A percentile compares a stretch with the other conserved stretches of the same genome.
Conservation (phyloP, 2,888 invertebrate genomes). For the Ormia ochracea region DNA sequence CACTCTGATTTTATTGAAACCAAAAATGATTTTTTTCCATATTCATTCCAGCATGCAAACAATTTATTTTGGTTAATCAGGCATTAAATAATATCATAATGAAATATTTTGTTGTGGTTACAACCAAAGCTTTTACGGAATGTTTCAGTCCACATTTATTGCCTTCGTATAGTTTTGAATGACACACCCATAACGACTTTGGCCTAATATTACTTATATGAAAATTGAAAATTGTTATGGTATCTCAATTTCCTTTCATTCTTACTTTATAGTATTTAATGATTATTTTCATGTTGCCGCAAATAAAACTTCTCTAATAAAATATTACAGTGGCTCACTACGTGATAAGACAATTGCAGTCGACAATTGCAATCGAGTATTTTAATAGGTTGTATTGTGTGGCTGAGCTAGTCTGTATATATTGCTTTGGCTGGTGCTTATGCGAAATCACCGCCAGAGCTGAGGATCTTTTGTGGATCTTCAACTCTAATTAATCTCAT, state of each 20-base stretch:
- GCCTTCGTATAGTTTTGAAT: not conserved
- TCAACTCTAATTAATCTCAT: too few relatives aligned
- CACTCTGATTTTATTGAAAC: not conserved
- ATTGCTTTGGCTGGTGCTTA: too few relatives aligned
- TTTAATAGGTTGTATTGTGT: too few relatives aligned
- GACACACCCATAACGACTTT: not conserved
- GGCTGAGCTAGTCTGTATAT: too few relatives aligned
- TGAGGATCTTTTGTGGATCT: too few relatives aligned
- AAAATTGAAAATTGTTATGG: not conserved
- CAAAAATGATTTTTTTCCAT: not conserved
- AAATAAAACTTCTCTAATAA: not conserved
- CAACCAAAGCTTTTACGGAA: not conserved
- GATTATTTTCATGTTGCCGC: not conserved
- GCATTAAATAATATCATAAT: conserved; percentile 43
- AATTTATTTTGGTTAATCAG: conserved; percentile 58
- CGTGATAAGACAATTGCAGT: not conserved
- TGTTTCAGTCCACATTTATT: conserved; percentile 12
- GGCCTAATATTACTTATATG: not conserved
- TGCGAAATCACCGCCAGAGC: too few relatives aligned
- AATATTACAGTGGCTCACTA: not conserved
- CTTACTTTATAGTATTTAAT: not conserved
- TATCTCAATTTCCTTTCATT: conserved; percentile 10
- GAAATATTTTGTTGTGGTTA: not conserved
- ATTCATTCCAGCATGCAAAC: conserved; percentile 15
- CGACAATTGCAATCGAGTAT: too few relatives aligned